A percentile compares a stretch with the other conserved stretches of the same genome.
These are phyloP conservation scores for Sinocyclocheilus grahami DNA, from an alignment of 2,113 vertebrate genomes.

Conservation along the genomic window DNA sequence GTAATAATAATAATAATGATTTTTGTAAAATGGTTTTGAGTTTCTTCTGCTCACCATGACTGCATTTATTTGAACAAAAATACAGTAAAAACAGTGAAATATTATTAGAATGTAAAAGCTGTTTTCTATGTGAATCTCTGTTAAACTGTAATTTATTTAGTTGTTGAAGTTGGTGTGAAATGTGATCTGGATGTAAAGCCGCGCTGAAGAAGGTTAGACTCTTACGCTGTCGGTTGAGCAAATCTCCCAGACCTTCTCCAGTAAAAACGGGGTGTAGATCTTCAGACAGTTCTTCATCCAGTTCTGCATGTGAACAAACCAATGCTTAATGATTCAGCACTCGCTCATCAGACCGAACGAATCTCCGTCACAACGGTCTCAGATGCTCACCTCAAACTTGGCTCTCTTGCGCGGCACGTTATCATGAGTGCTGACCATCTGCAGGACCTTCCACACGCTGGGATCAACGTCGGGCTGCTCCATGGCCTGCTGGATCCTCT, in stretches of 20 bases:
- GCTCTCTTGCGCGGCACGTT: constrained; percentile 93
- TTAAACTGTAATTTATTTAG: too few relatives aligned
- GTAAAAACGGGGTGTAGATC: constrained; percentile 75
- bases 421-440: constrained; percentile 84
- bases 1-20: too few relatives aligned
- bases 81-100: too few relatives aligned
- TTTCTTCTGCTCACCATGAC: too few relatives aligned
- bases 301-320: constrained; percentile 74
- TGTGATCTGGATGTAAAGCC: background rate
- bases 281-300: constrained; percentile 96
- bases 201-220: constrained; percentile 21
- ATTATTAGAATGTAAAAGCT: too few relatives aligned
- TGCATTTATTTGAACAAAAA: too few relatives aligned
- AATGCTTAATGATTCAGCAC: background rate
- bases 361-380: background rate
- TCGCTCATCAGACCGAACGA: background rate
- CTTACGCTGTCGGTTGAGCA: constrained; percentile 82
- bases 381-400: constrained; percentile 87
- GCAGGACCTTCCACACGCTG: constrained; percentile 82
- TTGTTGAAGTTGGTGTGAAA: background rate
- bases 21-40: too few relatives aligned
- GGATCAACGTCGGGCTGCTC: constrained; percentile 82
- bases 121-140: too few relatives aligned
- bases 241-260: constrained; percentile 90
- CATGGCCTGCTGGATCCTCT: constrained; percentile 88